Evolutionary conservation across 30 jellyfish, hydroid and myxozoan species (phyloP).

Genomic region (Mastigias papua): DNA sequence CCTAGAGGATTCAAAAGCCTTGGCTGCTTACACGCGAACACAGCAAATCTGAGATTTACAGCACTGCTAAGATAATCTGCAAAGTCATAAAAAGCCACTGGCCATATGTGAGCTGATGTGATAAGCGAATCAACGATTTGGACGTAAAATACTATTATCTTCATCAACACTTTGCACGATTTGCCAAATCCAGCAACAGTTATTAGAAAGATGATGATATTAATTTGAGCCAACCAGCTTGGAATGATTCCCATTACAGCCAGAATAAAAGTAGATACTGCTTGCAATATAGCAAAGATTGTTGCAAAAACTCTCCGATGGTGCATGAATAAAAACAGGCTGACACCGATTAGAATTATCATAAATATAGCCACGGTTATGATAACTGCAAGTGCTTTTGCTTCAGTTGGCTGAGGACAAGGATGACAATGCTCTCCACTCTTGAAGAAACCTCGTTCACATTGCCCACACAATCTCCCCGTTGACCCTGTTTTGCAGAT

Average conservation of each 20-base stretch:
- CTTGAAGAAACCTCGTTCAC: constrained; percentile 53
- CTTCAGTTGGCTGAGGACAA: constrained; percentile 21
- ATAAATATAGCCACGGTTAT: background rate
- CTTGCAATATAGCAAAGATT: constrained; percentile 36
- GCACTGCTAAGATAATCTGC: constrained; percentile 40
- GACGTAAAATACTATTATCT: constrained; percentile 61
- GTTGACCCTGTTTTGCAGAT: constrained; percentile 53
- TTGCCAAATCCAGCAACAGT: constrained; percentile 67
- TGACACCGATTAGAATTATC: constrained; percentile 10
- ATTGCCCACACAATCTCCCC: constrained; percentile 55
- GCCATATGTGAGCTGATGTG: constrained; percentile 70
- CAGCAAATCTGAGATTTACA: constrained; percentile 54
- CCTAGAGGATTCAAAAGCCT: constrained; percentile 33
- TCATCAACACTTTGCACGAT: constrained; percentile 61
- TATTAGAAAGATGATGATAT: constrained; percentile 23
- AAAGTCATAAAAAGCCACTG: constrained; percentile 32
- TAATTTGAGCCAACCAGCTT: constrained; percentile 71
- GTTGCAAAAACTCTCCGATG: constrained; percentile 18
- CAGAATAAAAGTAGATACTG: constrained; percentile 37
- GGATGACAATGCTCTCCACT: constrained; percentile 29
- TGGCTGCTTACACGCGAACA: constrained; percentile 51
- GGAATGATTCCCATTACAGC: constrained; percentile 55
- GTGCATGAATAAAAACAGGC: constrained; percentile 18
- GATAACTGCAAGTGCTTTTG: background rate
- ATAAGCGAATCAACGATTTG: constrained; percentile 67